Evolutionary conservation across 2,888 invertebrate genomes (phyloP).

Genomic region (Molorchus minor): DNA sequence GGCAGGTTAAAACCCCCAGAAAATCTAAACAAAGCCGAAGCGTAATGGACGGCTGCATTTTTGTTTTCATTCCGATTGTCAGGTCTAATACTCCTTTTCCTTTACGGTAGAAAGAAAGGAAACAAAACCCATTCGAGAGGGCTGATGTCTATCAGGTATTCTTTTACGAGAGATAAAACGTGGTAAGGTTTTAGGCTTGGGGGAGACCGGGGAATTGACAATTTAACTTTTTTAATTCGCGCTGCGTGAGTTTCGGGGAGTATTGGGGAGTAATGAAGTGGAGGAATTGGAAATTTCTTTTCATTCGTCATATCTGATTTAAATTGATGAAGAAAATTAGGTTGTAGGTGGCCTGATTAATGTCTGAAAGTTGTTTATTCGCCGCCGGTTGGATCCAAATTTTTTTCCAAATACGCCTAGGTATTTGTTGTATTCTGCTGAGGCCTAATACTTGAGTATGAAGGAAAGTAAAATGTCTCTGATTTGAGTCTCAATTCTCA

Average conservation of each 20-base stretch:
- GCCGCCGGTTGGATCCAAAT: too few species aligned
- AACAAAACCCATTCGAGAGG: slow-evolving; percentile 6
- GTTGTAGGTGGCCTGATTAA: not conserved
- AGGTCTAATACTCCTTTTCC: slow-evolving; percentile 3
- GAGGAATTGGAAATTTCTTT: not conserved
- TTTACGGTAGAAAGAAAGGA: slow-evolving; percentile 2
- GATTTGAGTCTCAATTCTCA: too few species aligned
- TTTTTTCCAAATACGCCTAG: too few species aligned
- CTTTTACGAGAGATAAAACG: slow-evolving; percentile 10
- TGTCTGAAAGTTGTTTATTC: not conserved
- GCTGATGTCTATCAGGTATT: slow-evolving; percentile 14
- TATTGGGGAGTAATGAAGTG: not conserved
- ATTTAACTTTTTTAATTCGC: slow-evolving; percentile 8
- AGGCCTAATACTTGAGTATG: too few species aligned
- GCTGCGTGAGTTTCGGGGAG: not conserved
- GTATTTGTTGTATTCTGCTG: too few species aligned
- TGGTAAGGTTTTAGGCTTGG: not conserved
- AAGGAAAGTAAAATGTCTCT: too few species aligned
- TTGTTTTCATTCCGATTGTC: slow-evolving; percentile 10
- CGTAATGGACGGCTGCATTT: slow-evolving; percentile 12
- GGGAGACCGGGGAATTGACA: slow-evolving; percentile 8
- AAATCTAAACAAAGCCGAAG: not conserved
- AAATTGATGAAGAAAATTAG: not conserved
- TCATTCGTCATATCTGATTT: not conserved
- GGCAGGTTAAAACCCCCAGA: not conserved